Evolutionary conservation across 1,140 invertebrate genomes (phyloP).

Genomic region (Aethina tumida): DNA sequence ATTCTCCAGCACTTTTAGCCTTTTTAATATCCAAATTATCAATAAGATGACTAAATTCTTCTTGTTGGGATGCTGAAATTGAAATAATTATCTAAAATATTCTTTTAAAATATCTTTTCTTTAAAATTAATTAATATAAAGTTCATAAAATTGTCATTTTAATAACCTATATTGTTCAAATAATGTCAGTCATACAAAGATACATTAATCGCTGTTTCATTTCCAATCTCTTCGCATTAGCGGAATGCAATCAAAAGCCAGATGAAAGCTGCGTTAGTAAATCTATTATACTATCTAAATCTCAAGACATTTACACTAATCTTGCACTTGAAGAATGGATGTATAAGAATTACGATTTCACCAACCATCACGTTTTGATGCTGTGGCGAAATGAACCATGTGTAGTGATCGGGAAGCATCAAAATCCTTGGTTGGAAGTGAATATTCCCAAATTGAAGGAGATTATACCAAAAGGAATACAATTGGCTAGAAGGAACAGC

Average conservation of each 20-base stretch:
- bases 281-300: slow-evolving; percentile 59
- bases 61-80: background rate
- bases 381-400: slow-evolving; percentile 87
- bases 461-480: slow-evolving; percentile 51
- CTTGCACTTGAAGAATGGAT: slow-evolving; percentile 92
- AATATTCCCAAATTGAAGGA: slow-evolving; percentile 49
- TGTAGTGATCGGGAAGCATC: slow-evolving; percentile 92
- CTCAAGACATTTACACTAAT: slow-evolving; percentile 80
- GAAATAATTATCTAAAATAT: too few species aligned
- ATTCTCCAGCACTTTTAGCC: slow-evolving; percentile 61
- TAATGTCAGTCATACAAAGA: too few species aligned
- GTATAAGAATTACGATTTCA: slow-evolving; percentile 75
- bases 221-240: slow-evolving; percentile 3
- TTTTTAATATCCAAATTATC: slow-evolving; percentile 50
- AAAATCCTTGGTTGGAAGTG: slow-evolving; percentile 92
- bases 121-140: too few species aligned
- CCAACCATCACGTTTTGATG: slow-evolving; percentile 69
- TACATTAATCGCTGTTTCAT: too few species aligned
- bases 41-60: slow-evolving; percentile 34
- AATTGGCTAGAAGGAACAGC: slow-evolving; percentile 78
- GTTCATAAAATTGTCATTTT: slow-evolving; percentile 1
- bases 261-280: slow-evolving; percentile 6
- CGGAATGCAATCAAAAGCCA: too few species aligned
- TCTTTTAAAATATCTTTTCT: too few species aligned
- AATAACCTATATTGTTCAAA: too few species aligned